Conservation (phyloP, 1,140 invertebrate genomes). For the Diuraphis noxia region DNA sequence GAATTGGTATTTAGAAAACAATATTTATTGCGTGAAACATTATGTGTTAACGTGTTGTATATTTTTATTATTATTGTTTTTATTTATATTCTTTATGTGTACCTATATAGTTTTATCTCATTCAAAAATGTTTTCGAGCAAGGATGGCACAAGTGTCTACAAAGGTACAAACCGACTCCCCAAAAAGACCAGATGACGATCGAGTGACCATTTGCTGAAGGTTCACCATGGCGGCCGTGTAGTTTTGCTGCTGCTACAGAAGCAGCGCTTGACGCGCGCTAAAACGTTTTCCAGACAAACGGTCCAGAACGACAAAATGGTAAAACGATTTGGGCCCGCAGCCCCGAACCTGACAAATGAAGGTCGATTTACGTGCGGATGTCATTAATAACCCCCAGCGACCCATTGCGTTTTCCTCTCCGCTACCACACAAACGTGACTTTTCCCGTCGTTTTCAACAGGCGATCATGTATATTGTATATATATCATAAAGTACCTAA, state of each 20-base stretch:
- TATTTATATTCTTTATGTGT: too few species aligned
- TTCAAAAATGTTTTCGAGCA: too few species aligned
- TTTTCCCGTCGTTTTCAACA: neutral
- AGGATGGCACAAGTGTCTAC: too few species aligned
- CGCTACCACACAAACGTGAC: neutral
- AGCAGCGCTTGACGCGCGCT: neutral
- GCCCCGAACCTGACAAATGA: neutral
- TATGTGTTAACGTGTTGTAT: too few species aligned
- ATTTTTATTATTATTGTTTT: too few species aligned
- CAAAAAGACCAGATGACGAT: too few species aligned
- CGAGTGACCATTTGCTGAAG: too few species aligned
- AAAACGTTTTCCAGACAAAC: constrained; percentile 26
- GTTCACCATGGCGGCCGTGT: neutral
- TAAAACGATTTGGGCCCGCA: neutral
- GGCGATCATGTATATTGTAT: neutral
- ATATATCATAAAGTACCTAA: neutral
- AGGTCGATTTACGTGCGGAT: neutral
- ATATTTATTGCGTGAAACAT: too few species aligned
- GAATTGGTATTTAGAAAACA: too few species aligned
- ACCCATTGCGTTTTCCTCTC: neutral
- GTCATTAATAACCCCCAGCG: constrained; percentile 39
- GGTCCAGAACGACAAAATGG: neutral
- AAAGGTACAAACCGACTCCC: too few species aligned
- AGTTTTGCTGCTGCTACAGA: neutral
- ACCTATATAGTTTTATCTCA: too few species aligned